These are phyloP conservation scores for Tubiluchus corallicola DNA, from an alignment of 2,888 invertebrate species.

Conservation along the genomic window DNA sequence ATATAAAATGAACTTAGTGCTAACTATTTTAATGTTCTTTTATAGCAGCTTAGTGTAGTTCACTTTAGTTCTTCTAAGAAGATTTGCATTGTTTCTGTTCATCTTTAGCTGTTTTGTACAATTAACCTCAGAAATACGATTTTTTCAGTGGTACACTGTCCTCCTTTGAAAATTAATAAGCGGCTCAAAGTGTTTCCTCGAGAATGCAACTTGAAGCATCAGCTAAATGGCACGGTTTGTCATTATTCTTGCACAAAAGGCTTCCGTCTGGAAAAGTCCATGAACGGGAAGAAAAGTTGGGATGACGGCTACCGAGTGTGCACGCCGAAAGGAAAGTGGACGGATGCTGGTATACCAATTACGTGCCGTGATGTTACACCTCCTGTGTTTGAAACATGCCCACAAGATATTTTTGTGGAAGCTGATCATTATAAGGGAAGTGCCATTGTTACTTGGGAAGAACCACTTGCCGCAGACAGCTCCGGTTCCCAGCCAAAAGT, in stretches of 20 bases:
- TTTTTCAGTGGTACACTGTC: background rate
- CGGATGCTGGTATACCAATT: background rate
- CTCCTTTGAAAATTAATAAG: background rate
- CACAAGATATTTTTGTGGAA: background rate
- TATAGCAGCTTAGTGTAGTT: too few species aligned
- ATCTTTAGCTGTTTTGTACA: too few species aligned
- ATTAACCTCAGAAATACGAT: too few species aligned
- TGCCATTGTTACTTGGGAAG: background rate
- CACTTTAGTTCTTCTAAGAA: too few species aligned
- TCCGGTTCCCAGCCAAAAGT: background rate
- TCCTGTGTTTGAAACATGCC: background rate
- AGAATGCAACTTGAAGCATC: background rate
- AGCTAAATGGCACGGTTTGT: background rate
- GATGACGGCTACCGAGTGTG: background rate
- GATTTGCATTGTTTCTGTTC: too few species aligned
- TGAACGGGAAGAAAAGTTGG: background rate
- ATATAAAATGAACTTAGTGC: too few species aligned
- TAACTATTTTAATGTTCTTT: too few species aligned
- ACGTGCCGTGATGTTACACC: background rate
- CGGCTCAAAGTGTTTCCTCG: background rate
- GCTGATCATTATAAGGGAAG: background rate
- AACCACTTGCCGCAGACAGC: background rate
- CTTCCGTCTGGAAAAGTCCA: background rate
- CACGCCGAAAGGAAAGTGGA: background rate
- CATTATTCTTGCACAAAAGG: background rate